Evolutionary conservation across 1,140 invertebrate genomes (phyloP).

Genomic region (Caenorhabditis elegans): WBcel235 BX284605.5:11071501-11072000

Average conservation of each 20-base stretch:
- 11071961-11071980: not conserved
- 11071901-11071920: not conserved
- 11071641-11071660: too few relatives aligned
- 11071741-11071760: slow-evolving; percentile 30
- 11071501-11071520: too few relatives aligned
- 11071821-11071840: slow-evolving; percentile 15
- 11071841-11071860: slow-evolving; percentile 23
- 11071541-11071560: too few relatives aligned
- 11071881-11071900: slow-evolving; percentile 23
- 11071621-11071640: not conserved
- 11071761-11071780: slow-evolving; percentile 16
- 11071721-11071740: not conserved
- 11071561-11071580: not conserved
- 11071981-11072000: not conserved
- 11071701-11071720: not conserved
- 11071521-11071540: too few relatives aligned
- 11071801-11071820: slow-evolving; percentile 32
- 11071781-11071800: slow-evolving; percentile 28
- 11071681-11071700: too few relatives aligned
- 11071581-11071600: too few relatives aligned
- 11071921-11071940: slow-evolving; percentile 8
- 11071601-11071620: not conserved
- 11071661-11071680: too few relatives aligned
- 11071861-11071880: slow-evolving; percentile 23
- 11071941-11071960: slow-evolving; percentile 9